Evolutionary conservation across 2,113 vertebrate genomes (phyloP), one percentile per base, ranked within the genome.

Genomic region (Tenrec ecaudatus): DNA sequence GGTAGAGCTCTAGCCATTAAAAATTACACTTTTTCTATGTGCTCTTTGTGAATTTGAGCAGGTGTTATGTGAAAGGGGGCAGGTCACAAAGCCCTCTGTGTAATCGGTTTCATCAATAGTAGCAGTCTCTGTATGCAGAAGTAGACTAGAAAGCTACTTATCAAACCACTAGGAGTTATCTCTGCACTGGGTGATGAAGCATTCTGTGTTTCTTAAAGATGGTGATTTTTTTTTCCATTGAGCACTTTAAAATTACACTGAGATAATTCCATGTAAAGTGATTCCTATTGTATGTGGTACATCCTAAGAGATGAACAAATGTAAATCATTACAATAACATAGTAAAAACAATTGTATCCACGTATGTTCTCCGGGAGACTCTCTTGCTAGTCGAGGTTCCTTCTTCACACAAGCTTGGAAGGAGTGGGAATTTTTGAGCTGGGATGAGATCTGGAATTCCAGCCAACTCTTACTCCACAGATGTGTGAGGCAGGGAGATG

Each of bases 181-280:
- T 84, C 80, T 86, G 79, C 38, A 14, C 29, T 25, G 47, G 47
- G 47, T 53, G 47, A 53, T 75, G n/a, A 43, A 11, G 38, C 33
- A 57, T 75, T 91, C 58, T 77, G 75, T 77, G 75, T 77, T 92
- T 88, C 73, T 66, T 85, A 53, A 53, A 7, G 0, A 36, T 43
- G 16, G 17, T 57, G 69, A 23, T 38, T 64, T 33, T 29, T n/a
- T 29, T 25, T 16, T 29, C 81, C 81, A 2, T 47, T 33, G 19
- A 79, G 29, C 40, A 20, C 15, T 86, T 60, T 25, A 6, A 6
- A 10, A 8, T 53, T 53, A 53, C 47, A 27, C 69, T 12, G 33
- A 77, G 23, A 25, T 36, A 20, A 29, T 71, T 83, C 47, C 36
- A 11, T 15, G 15, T 29, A 31, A 22, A 23, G 66, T 82, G 60